These are phyloP conservation scores for Cephonodes hylas DNA, from an alignment of 2,888 invertebrate species.

Conservation along the genomic window DNA sequence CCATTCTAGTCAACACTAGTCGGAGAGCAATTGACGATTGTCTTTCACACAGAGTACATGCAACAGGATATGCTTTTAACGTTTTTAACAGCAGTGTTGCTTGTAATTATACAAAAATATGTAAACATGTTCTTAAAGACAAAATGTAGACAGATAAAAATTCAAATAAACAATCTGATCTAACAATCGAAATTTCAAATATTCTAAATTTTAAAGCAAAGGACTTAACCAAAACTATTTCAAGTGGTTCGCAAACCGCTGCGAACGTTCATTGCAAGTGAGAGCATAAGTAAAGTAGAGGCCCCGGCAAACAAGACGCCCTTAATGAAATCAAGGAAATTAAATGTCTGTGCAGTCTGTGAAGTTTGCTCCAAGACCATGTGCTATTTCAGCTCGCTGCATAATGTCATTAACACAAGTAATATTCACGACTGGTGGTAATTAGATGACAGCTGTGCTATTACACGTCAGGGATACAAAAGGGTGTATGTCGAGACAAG, in stretches of 20 bases:
- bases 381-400: slow-evolving; percentile 20
- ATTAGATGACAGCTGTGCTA: background rate
- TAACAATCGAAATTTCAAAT: too few species aligned
- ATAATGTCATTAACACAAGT: slow-evolving; percentile 9
- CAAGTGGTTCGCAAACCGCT: background rate
- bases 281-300: background rate
- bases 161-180: too few species aligned
- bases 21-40: too few species aligned
- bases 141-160: too few species aligned
- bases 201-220: background rate
- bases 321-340: slow-evolving; percentile 59
- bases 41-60: too few species aligned
- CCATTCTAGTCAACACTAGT: too few species aligned
- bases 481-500: too few species aligned
- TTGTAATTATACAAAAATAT: too few species aligned
- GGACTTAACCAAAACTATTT: background rate
- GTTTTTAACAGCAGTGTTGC: too few species aligned
- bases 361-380: slow-evolving; percentile 28
- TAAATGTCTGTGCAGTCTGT: slow-evolving; percentile 44
- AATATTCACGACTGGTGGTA: slow-evolving; percentile 1
- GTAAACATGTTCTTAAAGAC: too few species aligned
- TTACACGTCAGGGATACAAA: background rate
- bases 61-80: too few species aligned
- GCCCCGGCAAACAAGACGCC: slow-evolving; percentile 18
- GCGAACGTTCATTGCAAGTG: background rate